Percentiles rank a stretch among this genome's conserved stretches.
phyloP scores from a whole-genome alignment of 2,113 vertebrate species.

The Fregetta grallaria region DNA sequence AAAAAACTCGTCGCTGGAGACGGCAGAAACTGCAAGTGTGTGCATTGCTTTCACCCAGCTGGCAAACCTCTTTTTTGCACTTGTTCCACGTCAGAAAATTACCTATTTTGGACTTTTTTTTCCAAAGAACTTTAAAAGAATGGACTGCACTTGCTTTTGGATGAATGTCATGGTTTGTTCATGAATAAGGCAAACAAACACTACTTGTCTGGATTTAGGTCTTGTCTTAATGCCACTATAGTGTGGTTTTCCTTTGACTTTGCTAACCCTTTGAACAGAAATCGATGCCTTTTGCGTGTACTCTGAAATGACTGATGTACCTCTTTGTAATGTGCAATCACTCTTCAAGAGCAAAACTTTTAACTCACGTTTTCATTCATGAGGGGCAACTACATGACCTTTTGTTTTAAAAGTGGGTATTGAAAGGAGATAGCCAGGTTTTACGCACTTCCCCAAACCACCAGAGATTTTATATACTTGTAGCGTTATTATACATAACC shows the following conservation, averaged over 20 bases:
- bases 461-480: not conserved
- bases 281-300: not conserved
- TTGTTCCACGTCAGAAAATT: not conserved
- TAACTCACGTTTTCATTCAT: not conserved
- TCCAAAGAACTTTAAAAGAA: not conserved
- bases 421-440: not conserved
- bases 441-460: not conserved
- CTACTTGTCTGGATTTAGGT: not conserved
- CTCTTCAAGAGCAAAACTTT: conserved; percentile 48
- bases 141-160: not conserved
- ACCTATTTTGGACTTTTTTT: not conserved
- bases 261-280: not conserved
- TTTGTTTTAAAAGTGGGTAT: not conserved
- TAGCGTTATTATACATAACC: not conserved
- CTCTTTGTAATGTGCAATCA: conserved; percentile 62
- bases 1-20: not conserved
- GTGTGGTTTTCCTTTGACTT: not conserved
- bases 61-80: conserved; percentile 12
- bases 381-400: not conserved
- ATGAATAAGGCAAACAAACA: not conserved
- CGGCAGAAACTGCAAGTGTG: not conserved
- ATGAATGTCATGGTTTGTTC: not conserved
- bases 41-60: not conserved
- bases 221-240: not conserved
- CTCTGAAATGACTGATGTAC: not conserved